Evolutionary conservation across 2,113 vertebrate species (phyloP).

Genomic region (Macroglossus sobrinus): DNA sequence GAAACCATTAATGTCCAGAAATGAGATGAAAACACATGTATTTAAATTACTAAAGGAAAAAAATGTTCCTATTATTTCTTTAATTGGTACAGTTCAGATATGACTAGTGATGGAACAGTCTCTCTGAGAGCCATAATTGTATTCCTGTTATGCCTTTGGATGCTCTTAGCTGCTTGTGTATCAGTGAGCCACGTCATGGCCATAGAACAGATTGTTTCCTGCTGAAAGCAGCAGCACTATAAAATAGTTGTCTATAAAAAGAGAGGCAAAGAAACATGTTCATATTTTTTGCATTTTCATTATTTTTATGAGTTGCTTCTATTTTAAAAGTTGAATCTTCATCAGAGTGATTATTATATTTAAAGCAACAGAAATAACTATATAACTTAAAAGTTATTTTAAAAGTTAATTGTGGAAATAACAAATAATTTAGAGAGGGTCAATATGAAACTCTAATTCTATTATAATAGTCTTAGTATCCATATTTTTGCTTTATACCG

Average conservation of each 20-base stretch:
- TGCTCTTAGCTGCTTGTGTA: slow-evolving; percentile 38
- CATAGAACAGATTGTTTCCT: slow-evolving; percentile 35
- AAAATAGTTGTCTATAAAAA: background rate
- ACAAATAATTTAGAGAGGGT: background rate
- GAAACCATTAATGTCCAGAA: slow-evolving; percentile 12
- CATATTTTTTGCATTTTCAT: background rate
- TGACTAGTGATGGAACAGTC: background rate
- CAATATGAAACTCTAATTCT: background rate
- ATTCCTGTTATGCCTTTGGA: slow-evolving; percentile 52
- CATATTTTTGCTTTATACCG: background rate
- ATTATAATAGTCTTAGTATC: background rate
- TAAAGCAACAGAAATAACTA: background rate
- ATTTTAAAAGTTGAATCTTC: background rate
- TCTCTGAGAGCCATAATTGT: slow-evolving; percentile 46
- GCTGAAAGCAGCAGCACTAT: background rate
- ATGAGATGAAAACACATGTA: slow-evolving; percentile 7
- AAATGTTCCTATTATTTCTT: slow-evolving; percentile 30
- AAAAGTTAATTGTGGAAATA: background rate
- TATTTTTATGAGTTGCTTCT: background rate
- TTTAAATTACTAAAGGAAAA: slow-evolving; percentile 38
- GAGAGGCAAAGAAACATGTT: background rate
- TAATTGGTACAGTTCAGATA: background rate
- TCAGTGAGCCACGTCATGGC: background rate
- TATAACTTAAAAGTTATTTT: background rate
- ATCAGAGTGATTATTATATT: background rate